Conservation (phyloP, 1,140 invertebrate genomes). For the Diorhabda carinulata region DNA sequence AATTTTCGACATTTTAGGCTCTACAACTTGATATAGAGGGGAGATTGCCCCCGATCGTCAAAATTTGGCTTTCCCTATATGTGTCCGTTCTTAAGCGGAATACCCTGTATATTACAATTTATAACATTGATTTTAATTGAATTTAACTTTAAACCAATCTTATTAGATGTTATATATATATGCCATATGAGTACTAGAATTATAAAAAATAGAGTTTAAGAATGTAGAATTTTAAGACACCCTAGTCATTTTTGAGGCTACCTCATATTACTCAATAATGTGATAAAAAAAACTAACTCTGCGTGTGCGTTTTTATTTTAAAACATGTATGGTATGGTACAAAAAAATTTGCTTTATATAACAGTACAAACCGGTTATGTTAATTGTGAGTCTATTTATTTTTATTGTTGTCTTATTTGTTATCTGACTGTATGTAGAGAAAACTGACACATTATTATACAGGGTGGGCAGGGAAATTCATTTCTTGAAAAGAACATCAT, state of each 20-base stretch:
- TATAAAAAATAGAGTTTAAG: background rate
- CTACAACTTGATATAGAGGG: no score
- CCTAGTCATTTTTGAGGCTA: constrained; percentile 1
- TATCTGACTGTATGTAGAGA: background rate
- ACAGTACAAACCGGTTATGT: background rate
- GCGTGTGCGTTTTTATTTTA: background rate
- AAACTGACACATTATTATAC: no score
- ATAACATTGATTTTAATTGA: no score
- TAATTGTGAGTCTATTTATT: background rate
- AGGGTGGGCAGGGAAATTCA: no score
- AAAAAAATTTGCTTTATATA: background rate
- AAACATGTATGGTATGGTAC: background rate
- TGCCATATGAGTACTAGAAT: background rate
- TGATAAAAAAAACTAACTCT: background rate
- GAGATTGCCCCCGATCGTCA: no score
- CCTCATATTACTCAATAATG: background rate
- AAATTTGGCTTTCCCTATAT: no score
- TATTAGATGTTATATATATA: background rate
- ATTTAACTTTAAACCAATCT: background rate
- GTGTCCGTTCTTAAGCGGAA: no score
- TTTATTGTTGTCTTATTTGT: background rate
- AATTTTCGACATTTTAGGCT: no score
- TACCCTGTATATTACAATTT: no score
- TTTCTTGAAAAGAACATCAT: no score
- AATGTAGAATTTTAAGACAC: background rate